Evolutionary conservation across 2,113 vertebrate genomes (phyloP).

Genomic region (Prochilodus magdalenae): DNA sequence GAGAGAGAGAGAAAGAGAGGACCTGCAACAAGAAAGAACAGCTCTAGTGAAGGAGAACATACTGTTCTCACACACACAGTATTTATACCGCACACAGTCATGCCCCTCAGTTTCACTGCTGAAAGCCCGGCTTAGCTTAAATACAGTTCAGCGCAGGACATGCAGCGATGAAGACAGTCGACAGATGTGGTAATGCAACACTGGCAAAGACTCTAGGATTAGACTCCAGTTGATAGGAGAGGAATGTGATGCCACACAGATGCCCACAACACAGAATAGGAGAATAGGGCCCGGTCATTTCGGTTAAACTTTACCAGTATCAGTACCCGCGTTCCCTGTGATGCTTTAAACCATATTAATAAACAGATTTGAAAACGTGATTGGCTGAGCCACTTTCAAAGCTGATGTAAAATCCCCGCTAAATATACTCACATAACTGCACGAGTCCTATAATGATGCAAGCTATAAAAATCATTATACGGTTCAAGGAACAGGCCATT

Average conservation of each 20-base stretch:
- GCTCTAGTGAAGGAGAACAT: background rate
- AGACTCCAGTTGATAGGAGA: conserved; percentile 3
- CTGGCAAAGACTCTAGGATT: too few relatives aligned
- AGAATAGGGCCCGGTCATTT: background rate
- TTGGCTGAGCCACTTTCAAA: too few relatives aligned
- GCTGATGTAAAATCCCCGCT: too few relatives aligned
- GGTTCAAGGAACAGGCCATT: too few relatives aligned
- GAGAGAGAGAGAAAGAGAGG: background rate
- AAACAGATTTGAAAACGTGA: too few relatives aligned
- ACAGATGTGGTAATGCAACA: background rate
- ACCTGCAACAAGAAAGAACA: background rate
- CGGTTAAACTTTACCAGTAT: too few relatives aligned
- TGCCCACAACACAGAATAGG: background rate
- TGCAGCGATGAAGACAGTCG: background rate
- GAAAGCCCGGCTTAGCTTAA: background rate
- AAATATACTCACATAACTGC: too few relatives aligned
- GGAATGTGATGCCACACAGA: background rate
- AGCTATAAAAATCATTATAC: too few relatives aligned
- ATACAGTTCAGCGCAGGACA: background rate
- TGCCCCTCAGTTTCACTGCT: background rate
- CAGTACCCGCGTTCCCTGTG: too few relatives aligned
- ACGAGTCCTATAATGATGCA: too few relatives aligned
- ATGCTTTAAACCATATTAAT: too few relatives aligned
- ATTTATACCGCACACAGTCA: background rate
- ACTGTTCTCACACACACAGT: background rate